Base-by-base conservation (phyloP, 92 coral and sea anemone species). In the Hydrozoanthus gracilis region DNA sequence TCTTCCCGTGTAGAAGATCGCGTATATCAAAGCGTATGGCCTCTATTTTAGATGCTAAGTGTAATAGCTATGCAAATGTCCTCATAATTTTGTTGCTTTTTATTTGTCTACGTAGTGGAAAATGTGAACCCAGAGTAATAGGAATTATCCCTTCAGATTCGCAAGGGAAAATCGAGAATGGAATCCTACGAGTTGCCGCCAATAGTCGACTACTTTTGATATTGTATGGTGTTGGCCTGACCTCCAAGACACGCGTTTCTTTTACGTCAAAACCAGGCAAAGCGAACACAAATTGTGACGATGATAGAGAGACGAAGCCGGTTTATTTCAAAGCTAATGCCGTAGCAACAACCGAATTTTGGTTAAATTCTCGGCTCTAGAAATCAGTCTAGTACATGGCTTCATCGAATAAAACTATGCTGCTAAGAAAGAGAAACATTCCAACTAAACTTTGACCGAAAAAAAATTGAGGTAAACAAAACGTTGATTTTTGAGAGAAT, bases 81-180 rank as follows among this genome's bases (percentile, higher is more conserved):
- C 71, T 94, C 79, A 73, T 90, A 60, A 78, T 92, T 84, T 47
- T 91, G 5, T 45, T 71, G 8, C 54, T 79, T 67, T 65, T 74
- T 67, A 56, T 70, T 60, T 75, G 87, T 83, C 51, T 89, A 20
- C 86, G 82, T 20, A 79, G 70, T 83, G 90, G 83, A 77, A 79
- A 86, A 92, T 95, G 94, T 89, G 89, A 93, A 35, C 89, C 91
- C 12, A 82, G 51, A 6, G 64, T 97, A 62, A 78, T 88, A 64
- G 99, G 96, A 45, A 65, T 97, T 71, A 89, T 93, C 86, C 98
- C 99, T 11, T 93, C 90, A 5, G 98, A 90, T 77, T 83, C 90
- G 51, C 79, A 92, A 27, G 79, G 90, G 61, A 88, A 86, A 75
- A 84, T 94, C 71, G 79, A 67, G 67, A 71, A 88, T 68, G 99